These are phyloP conservation scores for Neosilurus hyrtlii DNA, from an alignment of 2,797 vertebrate species.

Conservation along the genomic window DNA sequence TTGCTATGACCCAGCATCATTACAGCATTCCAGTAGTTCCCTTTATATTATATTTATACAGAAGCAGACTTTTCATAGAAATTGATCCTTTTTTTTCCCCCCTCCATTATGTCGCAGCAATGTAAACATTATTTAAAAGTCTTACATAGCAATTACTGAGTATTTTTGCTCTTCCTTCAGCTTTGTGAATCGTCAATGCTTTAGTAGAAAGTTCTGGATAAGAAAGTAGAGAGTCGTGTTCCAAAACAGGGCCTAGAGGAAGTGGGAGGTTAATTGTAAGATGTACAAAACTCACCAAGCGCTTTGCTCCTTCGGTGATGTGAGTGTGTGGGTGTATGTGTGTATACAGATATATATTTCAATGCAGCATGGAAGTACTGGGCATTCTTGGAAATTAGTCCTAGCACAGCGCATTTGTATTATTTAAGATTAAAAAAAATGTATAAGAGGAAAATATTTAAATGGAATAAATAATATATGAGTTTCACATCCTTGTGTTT, in stretches of 20 bases:
- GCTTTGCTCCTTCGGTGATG: slow-evolving; percentile 63
- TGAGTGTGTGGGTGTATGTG: slow-evolving; percentile 45
- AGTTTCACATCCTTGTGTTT: slow-evolving; percentile 65
- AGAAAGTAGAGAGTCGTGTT: slow-evolving; percentile 61
- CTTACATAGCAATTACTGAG: slow-evolving; percentile 37
- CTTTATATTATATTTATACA: not conserved
- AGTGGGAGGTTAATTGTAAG: slow-evolving; percentile 62
- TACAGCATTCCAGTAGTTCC: not conserved
- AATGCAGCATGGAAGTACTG: slow-evolving; percentile 75
- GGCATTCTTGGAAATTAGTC: slow-evolving; percentile 76
- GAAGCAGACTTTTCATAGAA: slow-evolving; percentile 6
- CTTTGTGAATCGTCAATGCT: slow-evolving; percentile 57
- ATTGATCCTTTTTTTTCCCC: not conserved
- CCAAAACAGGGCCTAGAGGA: slow-evolving; percentile 61
- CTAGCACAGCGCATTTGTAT: slow-evolving; percentile 82
- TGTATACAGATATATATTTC: slow-evolving; percentile 69
- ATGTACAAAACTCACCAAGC: slow-evolving; percentile 64
- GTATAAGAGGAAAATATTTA: slow-evolving; percentile 81
- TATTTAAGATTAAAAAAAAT: slow-evolving; percentile 76
- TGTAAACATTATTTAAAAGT: slow-evolving; percentile 27
- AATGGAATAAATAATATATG: slow-evolving; percentile 89
- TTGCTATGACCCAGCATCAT: not conserved
- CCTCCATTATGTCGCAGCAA: not conserved
- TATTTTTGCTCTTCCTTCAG: slow-evolving; percentile 69
- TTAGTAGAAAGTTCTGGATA: slow-evolving; percentile 57